Evolutionary conservation across 1,140 invertebrate genomes (phyloP).

Genomic region (Macrotrachela quadricornifera): DNA sequence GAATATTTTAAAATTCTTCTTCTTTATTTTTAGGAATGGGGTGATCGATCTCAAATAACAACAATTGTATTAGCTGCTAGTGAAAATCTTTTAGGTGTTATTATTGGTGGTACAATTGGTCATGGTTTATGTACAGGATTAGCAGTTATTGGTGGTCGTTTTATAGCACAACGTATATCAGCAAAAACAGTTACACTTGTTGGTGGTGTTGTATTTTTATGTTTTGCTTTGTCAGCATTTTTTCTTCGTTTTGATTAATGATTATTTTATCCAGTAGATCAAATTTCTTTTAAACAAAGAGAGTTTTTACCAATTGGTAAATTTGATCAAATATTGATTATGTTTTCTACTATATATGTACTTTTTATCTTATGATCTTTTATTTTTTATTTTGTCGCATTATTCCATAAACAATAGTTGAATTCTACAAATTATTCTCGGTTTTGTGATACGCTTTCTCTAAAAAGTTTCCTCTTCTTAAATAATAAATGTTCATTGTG

Average conservation of each 20-base stretch:
- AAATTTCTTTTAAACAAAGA: no score
- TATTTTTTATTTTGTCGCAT: no score
- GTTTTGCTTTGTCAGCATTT: slow-evolving; percentile 72
- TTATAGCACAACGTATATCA: slow-evolving; percentile 86
- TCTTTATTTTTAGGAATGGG: slow-evolving; percentile 56
- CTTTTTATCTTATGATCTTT: no score
- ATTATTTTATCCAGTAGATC: not conserved
- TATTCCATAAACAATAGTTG: no score
- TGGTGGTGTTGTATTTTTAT: slow-evolving; percentile 70
- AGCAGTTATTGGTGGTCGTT: slow-evolving; percentile 78
- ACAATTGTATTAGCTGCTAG: slow-evolving; percentile 80
- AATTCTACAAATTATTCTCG: no score
- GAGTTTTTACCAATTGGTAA: no score
- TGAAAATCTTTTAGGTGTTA: slow-evolving; percentile 71
- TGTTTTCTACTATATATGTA: no score
- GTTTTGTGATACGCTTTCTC: no score
- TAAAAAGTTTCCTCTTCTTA: no score
- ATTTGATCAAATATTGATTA: no score
- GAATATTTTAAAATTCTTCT: not conserved
- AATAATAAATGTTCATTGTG: no score
- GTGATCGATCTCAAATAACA: slow-evolving; percentile 82
- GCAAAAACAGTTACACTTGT: slow-evolving; percentile 73
- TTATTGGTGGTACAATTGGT: slow-evolving; percentile 69
- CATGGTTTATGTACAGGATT: slow-evolving; percentile 83
- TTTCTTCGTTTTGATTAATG: slow-evolving; percentile 32